These are phyloP conservation scores for Naso thynnoides DNA, from an alignment of 2,797 vertebrate genomes.

Conservation along the genomic window DNA sequence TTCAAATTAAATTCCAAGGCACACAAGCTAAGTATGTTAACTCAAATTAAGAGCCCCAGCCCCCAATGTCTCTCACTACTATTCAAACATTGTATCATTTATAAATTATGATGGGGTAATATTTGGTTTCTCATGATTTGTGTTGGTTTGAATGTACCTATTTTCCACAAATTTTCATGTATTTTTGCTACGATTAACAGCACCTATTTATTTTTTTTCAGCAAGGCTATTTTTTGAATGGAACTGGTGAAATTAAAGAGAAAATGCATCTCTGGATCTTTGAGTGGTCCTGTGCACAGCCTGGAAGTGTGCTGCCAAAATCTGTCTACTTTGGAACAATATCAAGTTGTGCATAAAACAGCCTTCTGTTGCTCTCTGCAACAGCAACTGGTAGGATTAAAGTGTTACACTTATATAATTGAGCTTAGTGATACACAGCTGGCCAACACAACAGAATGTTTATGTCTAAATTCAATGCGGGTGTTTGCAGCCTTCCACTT, in stretches of 20 bases:
- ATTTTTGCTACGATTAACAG: background rate
- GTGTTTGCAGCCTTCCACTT: slow-evolving; percentile 47
- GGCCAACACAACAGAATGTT: slow-evolving; percentile 21
- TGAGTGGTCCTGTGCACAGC: background rate
- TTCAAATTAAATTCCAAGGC: background rate
- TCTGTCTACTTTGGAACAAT: slow-evolving; percentile 2
- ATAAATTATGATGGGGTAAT: background rate
- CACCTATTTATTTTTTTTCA: background rate
- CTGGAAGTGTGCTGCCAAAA: slow-evolving; percentile 2
- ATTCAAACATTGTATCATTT: background rate
- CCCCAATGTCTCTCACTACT: too few relatives aligned
- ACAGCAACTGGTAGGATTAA: slow-evolving; percentile 2
- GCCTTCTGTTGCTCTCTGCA: slow-evolving; percentile 3
- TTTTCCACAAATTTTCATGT: slow-evolving; percentile 3
- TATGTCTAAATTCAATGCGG: slow-evolving; percentile 43
- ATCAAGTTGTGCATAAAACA: slow-evolving; percentile 2
- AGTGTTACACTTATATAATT: slow-evolving; percentile 31
- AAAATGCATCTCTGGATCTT: background rate
- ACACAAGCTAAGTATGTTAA: background rate
- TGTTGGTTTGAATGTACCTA: background rate
- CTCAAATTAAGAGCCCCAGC: background rate
- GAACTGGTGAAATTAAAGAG: background rate
- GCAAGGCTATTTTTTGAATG: background rate
- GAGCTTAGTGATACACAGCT: slow-evolving; percentile 25
- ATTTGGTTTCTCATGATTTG: background rate